Evolutionary conservation across 53 echinoderm and acorn worm species (phyloP).

Genomic region (Echinometra lucunter): DNA sequence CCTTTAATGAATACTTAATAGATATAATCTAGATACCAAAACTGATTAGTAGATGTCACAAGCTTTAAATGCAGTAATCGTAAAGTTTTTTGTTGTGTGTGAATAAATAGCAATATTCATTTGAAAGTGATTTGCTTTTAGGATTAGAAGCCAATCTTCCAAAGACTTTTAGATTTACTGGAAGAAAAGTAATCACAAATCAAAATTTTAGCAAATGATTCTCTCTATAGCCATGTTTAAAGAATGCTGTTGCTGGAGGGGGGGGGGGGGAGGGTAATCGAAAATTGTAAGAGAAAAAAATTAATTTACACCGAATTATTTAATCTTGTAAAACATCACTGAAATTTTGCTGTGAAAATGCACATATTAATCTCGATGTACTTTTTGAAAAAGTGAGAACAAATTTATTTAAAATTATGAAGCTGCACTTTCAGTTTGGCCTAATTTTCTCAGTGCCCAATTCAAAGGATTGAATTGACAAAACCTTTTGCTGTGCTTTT

Average conservation of each 20-base stretch:
- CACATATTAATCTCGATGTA: slow-evolving; percentile 24
- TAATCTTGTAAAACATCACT: background rate
- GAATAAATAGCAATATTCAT: too few species aligned
- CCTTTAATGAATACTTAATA: too few species aligned
- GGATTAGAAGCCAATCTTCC: too few species aligned
- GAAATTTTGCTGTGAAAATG: slow-evolving; percentile 28
- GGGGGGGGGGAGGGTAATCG: background rate
- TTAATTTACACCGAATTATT: background rate
- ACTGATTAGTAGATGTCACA: too few species aligned
- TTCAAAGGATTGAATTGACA: background rate
- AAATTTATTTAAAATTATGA: background rate
- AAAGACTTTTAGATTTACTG: too few species aligned
- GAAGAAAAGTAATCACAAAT: too few species aligned
- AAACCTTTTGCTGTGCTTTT: slow-evolving; percentile 16
- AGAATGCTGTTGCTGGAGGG: background rate
- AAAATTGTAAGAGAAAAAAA: background rate
- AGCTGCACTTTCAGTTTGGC: background rate
- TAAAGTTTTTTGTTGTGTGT: too few species aligned
- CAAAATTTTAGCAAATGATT: background rate
- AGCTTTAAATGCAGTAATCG: too few species aligned
- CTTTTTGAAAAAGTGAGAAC: background rate
- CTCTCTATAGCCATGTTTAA: background rate
- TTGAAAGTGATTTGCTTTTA: too few species aligned
- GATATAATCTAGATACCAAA: too few species aligned
- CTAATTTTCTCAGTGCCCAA: background rate